Conservation (phyloP, 2,113 vertebrate genomes). For the Copsychus sechellarum region DNA sequence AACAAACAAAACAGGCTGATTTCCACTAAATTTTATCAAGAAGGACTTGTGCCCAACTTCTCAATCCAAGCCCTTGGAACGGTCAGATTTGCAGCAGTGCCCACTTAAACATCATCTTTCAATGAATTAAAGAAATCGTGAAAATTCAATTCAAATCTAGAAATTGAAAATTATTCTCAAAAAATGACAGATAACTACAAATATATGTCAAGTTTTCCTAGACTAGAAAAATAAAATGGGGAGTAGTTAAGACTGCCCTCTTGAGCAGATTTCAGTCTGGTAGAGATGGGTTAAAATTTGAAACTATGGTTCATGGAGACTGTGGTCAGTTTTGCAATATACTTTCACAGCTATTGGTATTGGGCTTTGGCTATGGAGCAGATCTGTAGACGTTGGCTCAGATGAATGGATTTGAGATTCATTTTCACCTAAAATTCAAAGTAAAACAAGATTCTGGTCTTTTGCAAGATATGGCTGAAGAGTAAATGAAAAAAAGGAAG, state of each 20-base stretch:
- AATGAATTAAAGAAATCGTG: not conserved
- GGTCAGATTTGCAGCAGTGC: not conserved
- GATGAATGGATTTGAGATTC: not conserved
- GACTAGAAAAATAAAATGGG: not conserved
- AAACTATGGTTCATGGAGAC: not conserved
- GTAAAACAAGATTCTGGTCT: not conserved
- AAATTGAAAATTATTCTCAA: not conserved
- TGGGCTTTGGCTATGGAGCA: not conserved
- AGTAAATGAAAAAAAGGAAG: constrained; percentile 34
- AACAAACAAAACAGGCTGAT: not conserved
- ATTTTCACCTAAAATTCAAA: constrained; percentile 16
- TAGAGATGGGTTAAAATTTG: not conserved
- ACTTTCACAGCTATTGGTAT: not conserved
- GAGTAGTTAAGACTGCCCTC: not conserved
- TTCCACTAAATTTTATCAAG: not conserved
- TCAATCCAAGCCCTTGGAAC: not conserved
- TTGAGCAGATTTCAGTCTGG: not conserved
- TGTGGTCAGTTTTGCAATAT: not conserved
- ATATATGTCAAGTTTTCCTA: not conserved
- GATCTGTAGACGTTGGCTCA: not conserved
- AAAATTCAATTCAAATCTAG: not conserved
- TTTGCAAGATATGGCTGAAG: constrained; percentile 24
- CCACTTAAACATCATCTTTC: not conserved
- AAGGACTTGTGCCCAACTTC: not conserved
- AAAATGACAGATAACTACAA: not conserved